phyloP scores from a whole-genome alignment of 2,113 vertebrate genomes.

The Mola mola region DNA sequence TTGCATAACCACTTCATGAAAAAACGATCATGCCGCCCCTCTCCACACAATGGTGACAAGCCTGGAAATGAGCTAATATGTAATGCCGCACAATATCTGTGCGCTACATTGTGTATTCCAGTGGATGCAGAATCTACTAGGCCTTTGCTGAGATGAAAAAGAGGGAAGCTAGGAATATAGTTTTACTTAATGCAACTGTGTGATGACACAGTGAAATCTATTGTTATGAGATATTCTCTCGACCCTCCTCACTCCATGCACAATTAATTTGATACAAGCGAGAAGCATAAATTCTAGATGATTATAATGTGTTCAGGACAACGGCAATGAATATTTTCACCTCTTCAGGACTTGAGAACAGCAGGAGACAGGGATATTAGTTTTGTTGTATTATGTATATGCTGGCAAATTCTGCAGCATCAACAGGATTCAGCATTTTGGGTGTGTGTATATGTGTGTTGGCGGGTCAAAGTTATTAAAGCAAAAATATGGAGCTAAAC shows the following conservation, averaged over 20 bases:
- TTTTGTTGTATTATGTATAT: conserved; percentile 79
- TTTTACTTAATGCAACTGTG: conserved; percentile 60
- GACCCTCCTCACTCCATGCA: conserved; percentile 63
- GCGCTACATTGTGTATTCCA: conserved; percentile 23
- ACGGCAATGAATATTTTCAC: conserved; percentile 70
- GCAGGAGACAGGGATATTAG: conserved; percentile 72
- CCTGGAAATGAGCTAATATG: conserved; percentile 43
- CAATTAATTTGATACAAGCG: conserved; percentile 80
- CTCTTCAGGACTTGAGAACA: conserved; percentile 66
- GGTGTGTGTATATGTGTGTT: conserved; percentile 9
- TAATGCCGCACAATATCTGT: conserved; percentile 26
- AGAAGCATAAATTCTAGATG: conserved; percentile 77
- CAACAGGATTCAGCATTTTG: conserved; percentile 45
- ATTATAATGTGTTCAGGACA: conserved; percentile 76
- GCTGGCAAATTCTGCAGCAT: conserved; percentile 59
- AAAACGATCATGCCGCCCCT: conserved; percentile 14
- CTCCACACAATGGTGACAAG: conserved; percentile 18
- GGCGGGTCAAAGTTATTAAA: conserved; percentile 38
- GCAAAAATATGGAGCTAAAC: conserved; percentile 3
- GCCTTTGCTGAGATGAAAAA: conserved; percentile 34
- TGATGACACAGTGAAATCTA: conserved; percentile 70
- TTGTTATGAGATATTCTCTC: conserved; percentile 67
- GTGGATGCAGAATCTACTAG: conserved; percentile 19
- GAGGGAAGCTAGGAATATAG: conserved; percentile 40
- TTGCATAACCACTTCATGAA: conserved; percentile 35